Percentiles rank a stretch among this genome's conserved stretches.
phyloP scores from a whole-genome alignment of 2,888 invertebrate genomes.

The Megalurothrips usitatus region DNA sequence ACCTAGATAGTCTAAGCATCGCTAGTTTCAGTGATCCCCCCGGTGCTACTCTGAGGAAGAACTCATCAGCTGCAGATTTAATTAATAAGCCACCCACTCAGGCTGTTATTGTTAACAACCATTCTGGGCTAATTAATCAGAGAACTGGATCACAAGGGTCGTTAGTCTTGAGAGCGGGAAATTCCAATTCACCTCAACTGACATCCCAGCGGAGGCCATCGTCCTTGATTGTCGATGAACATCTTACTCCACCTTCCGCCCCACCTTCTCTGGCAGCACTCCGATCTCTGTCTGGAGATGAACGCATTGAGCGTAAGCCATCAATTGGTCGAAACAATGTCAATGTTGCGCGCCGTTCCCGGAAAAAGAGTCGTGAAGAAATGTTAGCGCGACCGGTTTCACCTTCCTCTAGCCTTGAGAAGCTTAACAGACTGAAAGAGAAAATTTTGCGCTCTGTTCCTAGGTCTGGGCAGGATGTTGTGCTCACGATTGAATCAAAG shows the following conservation, averaged over 20 bases:
- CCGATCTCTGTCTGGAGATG: conserved; percentile 4
- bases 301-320: background rate
- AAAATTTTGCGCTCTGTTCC: conserved; percentile 39
- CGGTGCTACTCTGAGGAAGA: background rate
- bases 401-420: conserved; percentile 43
- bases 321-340: conserved; percentile 13
- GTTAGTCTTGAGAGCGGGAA: background rate
- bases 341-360: background rate
- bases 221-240: background rate
- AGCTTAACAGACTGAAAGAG: conserved; percentile 45
- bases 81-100: background rate
- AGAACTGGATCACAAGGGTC: background rate
- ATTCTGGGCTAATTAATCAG: background rate
- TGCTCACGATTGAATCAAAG: background rate
- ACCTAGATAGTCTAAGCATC: background rate
- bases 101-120: background rate
- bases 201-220: background rate
- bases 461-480: background rate
- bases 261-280: background rate
- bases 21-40: background rate
- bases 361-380: background rate
- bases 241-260: background rate
- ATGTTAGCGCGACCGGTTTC: conserved; percentile 32
- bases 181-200: conserved; percentile 9
- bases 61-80: conserved; percentile 16